Conservation (phyloP, 2,797 vertebrate genomes). For the Oreochromis grahami region DNA sequence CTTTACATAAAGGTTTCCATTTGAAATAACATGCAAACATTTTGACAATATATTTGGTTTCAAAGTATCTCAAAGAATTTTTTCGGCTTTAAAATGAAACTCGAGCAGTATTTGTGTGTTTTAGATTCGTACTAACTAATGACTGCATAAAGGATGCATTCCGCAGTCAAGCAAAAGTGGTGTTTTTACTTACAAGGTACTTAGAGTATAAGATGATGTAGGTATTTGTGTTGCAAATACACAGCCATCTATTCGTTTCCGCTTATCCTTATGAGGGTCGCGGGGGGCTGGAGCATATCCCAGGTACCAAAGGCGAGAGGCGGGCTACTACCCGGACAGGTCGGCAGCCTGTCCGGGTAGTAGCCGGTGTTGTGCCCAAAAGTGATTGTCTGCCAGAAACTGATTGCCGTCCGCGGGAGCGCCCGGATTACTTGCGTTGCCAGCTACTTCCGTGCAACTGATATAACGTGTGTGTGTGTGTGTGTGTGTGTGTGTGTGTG, state of each 20-base stretch:
- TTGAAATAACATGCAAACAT: not conserved
- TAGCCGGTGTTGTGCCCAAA: too few species aligned
- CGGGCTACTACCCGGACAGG: not conserved
- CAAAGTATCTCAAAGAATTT: not conserved
- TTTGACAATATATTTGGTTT: not conserved
- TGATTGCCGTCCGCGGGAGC: too few species aligned
- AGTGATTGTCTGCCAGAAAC: too few species aligned
- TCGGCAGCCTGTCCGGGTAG: too few species aligned
- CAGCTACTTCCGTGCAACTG: too few species aligned
- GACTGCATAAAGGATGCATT: not conserved
- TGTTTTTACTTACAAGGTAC: not conserved
- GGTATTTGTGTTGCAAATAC: fast-evolving
- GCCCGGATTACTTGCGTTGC: too few species aligned
- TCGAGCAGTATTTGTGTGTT: not conserved
- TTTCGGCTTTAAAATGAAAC: not conserved
- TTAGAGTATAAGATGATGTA: not conserved
- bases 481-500: too few species aligned
- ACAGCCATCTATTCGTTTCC: not conserved
- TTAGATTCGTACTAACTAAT: not conserved
- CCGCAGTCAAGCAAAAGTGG: not conserved
- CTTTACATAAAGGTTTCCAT: fast-evolving
- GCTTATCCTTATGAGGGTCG: not conserved
- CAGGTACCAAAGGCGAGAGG: not conserved
- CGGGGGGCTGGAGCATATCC: fast-evolving
- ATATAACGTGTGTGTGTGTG: too few species aligned